These are phyloP conservation scores for Oncorhynchus keta DNA, from an alignment of 2,113 vertebrate species.

Conservation along the genomic window DNA sequence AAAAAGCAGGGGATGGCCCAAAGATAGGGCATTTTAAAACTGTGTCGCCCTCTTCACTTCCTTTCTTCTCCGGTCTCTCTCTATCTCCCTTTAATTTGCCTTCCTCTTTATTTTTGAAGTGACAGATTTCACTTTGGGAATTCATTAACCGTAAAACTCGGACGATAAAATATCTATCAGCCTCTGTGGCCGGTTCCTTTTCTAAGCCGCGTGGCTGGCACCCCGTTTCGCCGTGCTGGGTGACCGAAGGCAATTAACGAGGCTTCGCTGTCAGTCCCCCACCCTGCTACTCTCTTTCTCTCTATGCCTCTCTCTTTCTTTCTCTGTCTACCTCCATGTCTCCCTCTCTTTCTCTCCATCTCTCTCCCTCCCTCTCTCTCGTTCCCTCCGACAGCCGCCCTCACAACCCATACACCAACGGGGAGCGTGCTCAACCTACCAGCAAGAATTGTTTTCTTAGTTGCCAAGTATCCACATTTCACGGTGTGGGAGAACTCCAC, in stretches of 20 bases:
- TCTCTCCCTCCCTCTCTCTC: neutral
- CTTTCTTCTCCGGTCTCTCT: slow-evolving; percentile 68
- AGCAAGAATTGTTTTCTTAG: slow-evolving; percentile 77
- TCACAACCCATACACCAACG: slow-evolving; percentile 55
- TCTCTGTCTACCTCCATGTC: neutral
- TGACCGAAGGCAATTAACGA: slow-evolving; percentile 79
- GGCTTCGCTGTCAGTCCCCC: slow-evolving; percentile 60
- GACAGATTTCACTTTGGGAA: slow-evolving; percentile 81
- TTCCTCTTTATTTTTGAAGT: slow-evolving; percentile 76
- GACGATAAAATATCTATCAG: slow-evolving; percentile 80
- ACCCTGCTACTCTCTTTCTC: neutral
- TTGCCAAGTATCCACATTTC: slow-evolving; percentile 76
- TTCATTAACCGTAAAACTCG: slow-evolving; percentile 79
- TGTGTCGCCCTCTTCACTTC: slow-evolving; percentile 74
- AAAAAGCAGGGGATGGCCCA: slow-evolving; percentile 72
- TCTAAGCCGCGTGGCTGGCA: slow-evolving; percentile 70
- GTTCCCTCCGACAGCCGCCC: slow-evolving; percentile 42
- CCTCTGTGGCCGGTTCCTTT: slow-evolving; percentile 66
- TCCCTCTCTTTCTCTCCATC: slow-evolving; percentile 2
- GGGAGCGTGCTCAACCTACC: slow-evolving; percentile 69
- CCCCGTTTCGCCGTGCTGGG: slow-evolving; percentile 67
- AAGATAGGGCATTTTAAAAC: slow-evolving; percentile 78
- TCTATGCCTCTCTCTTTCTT: slow-evolving; percentile 5
- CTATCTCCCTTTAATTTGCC: slow-evolving; percentile 77
- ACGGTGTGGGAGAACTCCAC: slow-evolving; percentile 71